Conservation (phyloP, 92 coral and sea anemone genomes). For the Parazoanthus atlanticus region DNA sequence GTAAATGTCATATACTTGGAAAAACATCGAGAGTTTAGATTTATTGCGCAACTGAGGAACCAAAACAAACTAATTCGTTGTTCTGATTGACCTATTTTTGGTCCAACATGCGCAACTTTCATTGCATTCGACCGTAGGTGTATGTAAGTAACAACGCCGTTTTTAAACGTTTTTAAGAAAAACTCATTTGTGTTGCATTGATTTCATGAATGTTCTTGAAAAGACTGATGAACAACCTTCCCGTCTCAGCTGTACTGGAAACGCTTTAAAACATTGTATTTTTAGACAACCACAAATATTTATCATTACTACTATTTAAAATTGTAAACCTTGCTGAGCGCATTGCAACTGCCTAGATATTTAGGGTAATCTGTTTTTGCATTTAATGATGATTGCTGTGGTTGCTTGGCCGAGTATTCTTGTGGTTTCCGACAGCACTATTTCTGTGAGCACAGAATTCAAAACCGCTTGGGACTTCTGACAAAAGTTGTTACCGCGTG, state of each 20-base stretch:
- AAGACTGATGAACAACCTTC: neutral
- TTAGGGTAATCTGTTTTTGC: neutral
- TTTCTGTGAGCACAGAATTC: neutral
- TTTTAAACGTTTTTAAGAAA: too few relatives aligned
- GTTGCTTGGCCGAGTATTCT: neutral
- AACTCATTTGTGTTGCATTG: neutral
- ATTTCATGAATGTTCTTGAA: neutral
- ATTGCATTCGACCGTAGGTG: neutral
- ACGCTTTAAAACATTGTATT: neutral
- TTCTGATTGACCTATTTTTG: neutral
- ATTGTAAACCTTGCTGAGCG: neutral
- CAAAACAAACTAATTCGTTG: too few relatives aligned
- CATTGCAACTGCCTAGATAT: neutral
- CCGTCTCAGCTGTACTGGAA: neutral
- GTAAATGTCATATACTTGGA: too few relatives aligned
- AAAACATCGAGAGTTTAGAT: too few relatives aligned
- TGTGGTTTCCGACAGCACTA: neutral
- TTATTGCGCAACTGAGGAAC: too few relatives aligned
- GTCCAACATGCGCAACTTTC: slow-evolving; percentile 1
- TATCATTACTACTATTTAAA: neutral
- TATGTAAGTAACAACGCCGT: neutral
- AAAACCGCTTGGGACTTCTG: too few relatives aligned
- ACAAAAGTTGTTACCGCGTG: too few relatives aligned
- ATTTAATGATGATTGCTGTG: neutral
- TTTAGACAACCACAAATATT: slow-evolving; percentile 2